A percentile compares a stretch with the other conserved stretches of the same genome.
phyloP scores from a whole-genome alignment of 2,888 invertebrate genomes.

The Dorcus parallelipipedus region DNA sequence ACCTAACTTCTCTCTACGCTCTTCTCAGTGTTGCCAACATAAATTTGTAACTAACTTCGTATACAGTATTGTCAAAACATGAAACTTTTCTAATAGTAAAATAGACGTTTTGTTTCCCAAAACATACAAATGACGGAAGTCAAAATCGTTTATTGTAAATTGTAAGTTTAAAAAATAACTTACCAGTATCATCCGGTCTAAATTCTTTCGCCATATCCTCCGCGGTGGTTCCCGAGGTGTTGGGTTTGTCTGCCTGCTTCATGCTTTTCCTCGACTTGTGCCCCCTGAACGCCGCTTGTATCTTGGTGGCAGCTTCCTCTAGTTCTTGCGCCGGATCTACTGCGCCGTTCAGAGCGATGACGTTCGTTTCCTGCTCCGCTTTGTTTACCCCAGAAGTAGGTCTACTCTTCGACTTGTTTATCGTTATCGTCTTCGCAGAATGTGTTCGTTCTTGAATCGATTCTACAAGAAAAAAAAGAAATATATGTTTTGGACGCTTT shows the following conservation, averaged over 20 bases:
- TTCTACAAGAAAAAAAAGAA: constrained; percentile 22
- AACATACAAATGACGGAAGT: too few species aligned
- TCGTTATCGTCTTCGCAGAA: constrained; percentile 42
- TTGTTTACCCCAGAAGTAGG: constrained; percentile 24
- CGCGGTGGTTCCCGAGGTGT: constrained; percentile 40
- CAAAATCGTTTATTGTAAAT: too few species aligned
- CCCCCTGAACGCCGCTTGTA: constrained; percentile 85
- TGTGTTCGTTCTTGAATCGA: constrained; percentile 34
- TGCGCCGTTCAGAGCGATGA: constrained; percentile 17
- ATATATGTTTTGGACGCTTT: neutral
- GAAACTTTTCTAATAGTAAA: too few species aligned
- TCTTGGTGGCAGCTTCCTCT: constrained; percentile 77
- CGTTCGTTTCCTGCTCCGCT: constrained; percentile 17
- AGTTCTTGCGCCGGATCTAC: constrained; percentile 38
- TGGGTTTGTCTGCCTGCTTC: constrained; percentile 58
- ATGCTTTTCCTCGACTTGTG: constrained; percentile 75
- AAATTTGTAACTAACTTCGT: too few species aligned
- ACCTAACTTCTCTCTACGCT: too few species aligned
- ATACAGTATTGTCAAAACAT: too few species aligned
- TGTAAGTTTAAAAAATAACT: constrained; percentile 22
- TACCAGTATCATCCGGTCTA: constrained; percentile 76
- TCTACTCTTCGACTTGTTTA: constrained; percentile 35
- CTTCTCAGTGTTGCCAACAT: too few species aligned
- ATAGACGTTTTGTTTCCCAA: too few species aligned
- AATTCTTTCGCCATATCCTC: constrained; percentile 77